Evolutionary conservation across 2,888 invertebrate species (phyloP), one percentile per base, ranked within the genome.

Genomic region (Lucinisca nassula): DNA sequence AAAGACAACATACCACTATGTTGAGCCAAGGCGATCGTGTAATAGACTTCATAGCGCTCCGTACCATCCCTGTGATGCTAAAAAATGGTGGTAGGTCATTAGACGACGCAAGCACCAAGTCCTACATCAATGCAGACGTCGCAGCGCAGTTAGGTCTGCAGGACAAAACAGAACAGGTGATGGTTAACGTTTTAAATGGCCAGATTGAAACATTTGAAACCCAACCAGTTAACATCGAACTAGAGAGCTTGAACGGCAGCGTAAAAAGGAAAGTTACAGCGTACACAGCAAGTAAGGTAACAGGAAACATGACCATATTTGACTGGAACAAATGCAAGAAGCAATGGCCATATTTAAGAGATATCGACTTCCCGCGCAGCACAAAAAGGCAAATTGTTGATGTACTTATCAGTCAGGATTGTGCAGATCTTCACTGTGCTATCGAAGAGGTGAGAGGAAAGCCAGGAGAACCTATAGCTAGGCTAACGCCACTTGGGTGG

Each of bases 41-140:
- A 30, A 10, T 10, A 55, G 32, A 84, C 32, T 77, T 32, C 67
- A 82, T 84, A 21, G 77, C 55, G 27, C 30, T 90, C 24, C 70
- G 86, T 82, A 88, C 90, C 17, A 67, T 90, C 1, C 88, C 90
- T 21, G 86, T 90, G n/a, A 86, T 81, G 21, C 14, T 90, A 32
- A 61, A 38, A 79, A 61, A 49, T 40, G 77, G 81, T 21, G 55
- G 37, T 8, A 58, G 49, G 24, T 35, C 67, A 45, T 12, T 90
- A n/a, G 88, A 88, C 76, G 88, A 90, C 70, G 90, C 83, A 2
- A 90, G 90, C 38, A 86, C 88, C 4, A 51, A 81, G 70, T 83
- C 84, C 1, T 86, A 89, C 73, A 45, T 88, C 6, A 84, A 90
- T 40, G 32, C 70, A 17, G 80, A 81, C 73, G 87, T 88, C 12